A percentile compares a stretch with the other conserved stretches of the same genome.
These are phyloP conservation scores for Anguilla rostrata DNA, from an alignment of 2,113 vertebrate species.

Conservation along the genomic window DNA sequence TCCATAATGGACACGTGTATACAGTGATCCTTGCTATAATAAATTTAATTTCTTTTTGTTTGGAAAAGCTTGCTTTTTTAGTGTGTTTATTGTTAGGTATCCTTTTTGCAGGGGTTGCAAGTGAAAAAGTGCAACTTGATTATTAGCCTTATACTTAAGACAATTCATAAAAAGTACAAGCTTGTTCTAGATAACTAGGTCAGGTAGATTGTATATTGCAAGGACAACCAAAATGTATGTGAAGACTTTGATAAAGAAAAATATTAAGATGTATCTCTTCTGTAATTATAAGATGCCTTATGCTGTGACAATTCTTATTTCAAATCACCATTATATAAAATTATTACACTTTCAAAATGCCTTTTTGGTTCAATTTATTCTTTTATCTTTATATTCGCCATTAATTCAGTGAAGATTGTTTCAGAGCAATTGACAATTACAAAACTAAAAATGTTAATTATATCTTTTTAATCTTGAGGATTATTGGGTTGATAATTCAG, in stretches of 20 bases:
- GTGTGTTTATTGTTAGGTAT: neutral
- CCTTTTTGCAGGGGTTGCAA: neutral
- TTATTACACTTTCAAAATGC: conserved; percentile 54
- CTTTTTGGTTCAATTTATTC: conserved; percentile 56
- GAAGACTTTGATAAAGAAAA: conserved; percentile 33
- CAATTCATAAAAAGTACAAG: neutral
- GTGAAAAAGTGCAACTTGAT: neutral
- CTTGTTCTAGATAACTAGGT: neutral
- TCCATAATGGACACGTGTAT: neutral
- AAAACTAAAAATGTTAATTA: neutral
- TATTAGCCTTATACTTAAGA: neutral
- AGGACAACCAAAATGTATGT: conserved; percentile 39
- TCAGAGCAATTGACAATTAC: conserved; percentile 18
- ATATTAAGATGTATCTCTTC: conserved; percentile 13
- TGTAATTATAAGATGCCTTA: conserved; percentile 66
- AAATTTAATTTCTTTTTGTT: neutral
- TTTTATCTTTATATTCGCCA: neutral
- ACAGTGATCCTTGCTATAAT: neutral
- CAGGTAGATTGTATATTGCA: conserved; percentile 46
- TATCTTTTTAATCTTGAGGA: conserved; percentile 48
- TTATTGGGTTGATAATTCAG: conserved; percentile 42
- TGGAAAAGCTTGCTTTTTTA: neutral
- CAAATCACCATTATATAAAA: conserved; percentile 61
- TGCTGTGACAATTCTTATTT: conserved; percentile 70
- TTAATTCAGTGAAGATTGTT: conserved; percentile 34